Conservation (phyloP, 2,888 invertebrate genomes). For the Troides aeacus region DNA sequence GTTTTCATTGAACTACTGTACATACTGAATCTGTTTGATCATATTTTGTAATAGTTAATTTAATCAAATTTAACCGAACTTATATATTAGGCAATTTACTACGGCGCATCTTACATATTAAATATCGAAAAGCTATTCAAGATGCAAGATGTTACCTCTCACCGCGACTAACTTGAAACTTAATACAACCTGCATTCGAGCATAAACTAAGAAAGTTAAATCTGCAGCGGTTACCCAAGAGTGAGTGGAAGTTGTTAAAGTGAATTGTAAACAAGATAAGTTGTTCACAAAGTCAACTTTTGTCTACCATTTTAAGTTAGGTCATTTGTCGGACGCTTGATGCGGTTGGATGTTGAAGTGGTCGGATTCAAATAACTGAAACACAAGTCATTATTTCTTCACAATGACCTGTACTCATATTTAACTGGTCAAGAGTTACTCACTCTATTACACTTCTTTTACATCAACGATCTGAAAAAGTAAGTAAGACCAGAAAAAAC, state of each 20-base stretch:
- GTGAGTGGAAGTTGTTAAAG: conserved; percentile 12
- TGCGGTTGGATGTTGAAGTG: not conserved
- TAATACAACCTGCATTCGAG: conserved; percentile 20
- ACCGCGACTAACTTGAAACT: conserved; percentile 9
- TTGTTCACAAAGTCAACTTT: not conserved
- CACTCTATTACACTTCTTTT: no score
- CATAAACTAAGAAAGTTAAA: conserved; percentile 15
- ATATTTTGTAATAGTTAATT: no score
- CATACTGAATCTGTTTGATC: not conserved
- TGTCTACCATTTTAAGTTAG: not conserved
- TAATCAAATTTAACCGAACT: not conserved
- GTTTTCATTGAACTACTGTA: not conserved
- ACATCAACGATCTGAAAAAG: no score
- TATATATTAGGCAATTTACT: not conserved
- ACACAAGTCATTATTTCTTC: no score
- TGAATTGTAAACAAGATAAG: conserved; percentile 16
- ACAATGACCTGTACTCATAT: no score
- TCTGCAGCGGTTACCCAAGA: conserved; percentile 12
- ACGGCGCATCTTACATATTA: not conserved
- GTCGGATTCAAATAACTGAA: no score
- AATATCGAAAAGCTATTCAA: not conserved
- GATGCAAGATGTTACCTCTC: not conserved
- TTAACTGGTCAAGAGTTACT: no score
- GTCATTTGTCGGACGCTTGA: not conserved
- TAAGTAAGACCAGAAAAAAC: no score